Evolutionary conservation across 1,140 invertebrate species (phyloP).

Genomic region (Leucophenga varia): DNA sequence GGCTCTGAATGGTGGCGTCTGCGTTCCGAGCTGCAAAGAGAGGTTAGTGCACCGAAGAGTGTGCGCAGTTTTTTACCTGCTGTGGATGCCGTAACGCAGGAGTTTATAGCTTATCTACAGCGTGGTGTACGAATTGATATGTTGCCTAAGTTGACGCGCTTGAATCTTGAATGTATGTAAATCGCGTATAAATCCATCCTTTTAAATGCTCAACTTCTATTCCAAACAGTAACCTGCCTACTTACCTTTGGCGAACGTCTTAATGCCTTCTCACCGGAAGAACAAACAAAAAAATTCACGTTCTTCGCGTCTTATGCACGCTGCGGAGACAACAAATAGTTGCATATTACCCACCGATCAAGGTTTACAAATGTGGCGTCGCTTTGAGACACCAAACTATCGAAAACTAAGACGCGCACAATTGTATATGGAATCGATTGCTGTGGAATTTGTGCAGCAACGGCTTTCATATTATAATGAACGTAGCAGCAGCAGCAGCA

Average conservation of each 20-base stretch:
- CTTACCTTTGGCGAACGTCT: constrained; percentile 69
- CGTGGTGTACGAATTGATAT: constrained; percentile 61
- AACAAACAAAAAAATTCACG: constrained; percentile 62
- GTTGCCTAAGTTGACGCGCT: constrained; percentile 68
- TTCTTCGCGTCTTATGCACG: constrained; percentile 69
- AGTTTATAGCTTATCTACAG: constrained; percentile 63
- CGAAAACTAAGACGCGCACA: constrained; percentile 70
- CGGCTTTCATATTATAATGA: constrained; percentile 60
- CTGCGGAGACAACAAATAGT: constrained; percentile 71
- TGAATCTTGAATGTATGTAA: constrained; percentile 77
- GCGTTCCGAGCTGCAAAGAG: constrained; percentile 76
- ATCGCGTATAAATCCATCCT: not conserved
- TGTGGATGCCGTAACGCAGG: constrained; percentile 65
- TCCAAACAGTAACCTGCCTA: constrained; percentile 65
- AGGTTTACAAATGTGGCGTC: constrained; percentile 71
- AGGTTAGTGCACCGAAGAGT: constrained; percentile 70
- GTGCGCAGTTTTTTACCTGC: constrained; percentile 66
- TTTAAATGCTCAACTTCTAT: not conserved
- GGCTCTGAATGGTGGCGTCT: constrained; percentile 80
- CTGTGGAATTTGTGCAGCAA: constrained; percentile 67
- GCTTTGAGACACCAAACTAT: constrained; percentile 73
- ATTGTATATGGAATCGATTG: constrained; percentile 72
- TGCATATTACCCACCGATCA: constrained; percentile 74
- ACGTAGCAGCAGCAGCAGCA: not conserved
- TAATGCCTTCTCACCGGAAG: constrained; percentile 64